Base-by-base conservation (phyloP, 2,888 invertebrate species). In the Leptinotarsa rubiginosa region DNA sequence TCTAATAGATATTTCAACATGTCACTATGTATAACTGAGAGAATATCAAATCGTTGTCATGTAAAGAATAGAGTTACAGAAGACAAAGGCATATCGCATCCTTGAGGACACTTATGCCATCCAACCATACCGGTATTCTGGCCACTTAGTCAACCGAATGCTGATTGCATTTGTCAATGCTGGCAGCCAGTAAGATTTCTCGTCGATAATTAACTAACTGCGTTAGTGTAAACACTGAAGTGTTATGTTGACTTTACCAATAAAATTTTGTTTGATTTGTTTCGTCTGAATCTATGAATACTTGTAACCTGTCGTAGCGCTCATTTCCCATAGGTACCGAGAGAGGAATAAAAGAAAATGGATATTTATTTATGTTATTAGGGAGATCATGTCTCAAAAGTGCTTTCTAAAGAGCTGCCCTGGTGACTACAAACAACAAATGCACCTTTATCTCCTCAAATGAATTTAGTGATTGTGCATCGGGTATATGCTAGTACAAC, bases 141-240 rank as follows among this genome's bases (percentile, higher is more conserved):
- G 71, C 78, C 77, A 78, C 78, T 78, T 78, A 78, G 77, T 74
- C 70, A 50, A 54, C 70, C 66, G 66, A 78, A 74, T 75, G 73
- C 70, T 73, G 64, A 74, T 72, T 59, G 66, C 66, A 66, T 72
- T 66, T 65, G 78, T 77, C 74, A 75, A 78, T 74, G 75, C 41
- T 72, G 62, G 59, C 73, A 69, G 70, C 78, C 78, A 78, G 75
- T 78, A 70, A 76, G 75, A 76, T 70, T 62, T 31, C 75, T 73
- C 65, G 75, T 73, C 75, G 74, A 77, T 77, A 77, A 75, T 73
- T 69, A 77, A 74, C 77, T 78, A 78, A 78, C 78, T 77, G 78
- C 76, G 73, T 77, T 77, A 74, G 69, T 71, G 74, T 75, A 73
- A 78, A 77, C 77, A 77, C 64, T 47, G 47, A 75, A 68, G 73